A percentile compares a stretch with the other conserved stretches of the same genome.
Conservation (phyloP, 2,797 vertebrate species). For the Heteromormyrus szaboi region DNA sequence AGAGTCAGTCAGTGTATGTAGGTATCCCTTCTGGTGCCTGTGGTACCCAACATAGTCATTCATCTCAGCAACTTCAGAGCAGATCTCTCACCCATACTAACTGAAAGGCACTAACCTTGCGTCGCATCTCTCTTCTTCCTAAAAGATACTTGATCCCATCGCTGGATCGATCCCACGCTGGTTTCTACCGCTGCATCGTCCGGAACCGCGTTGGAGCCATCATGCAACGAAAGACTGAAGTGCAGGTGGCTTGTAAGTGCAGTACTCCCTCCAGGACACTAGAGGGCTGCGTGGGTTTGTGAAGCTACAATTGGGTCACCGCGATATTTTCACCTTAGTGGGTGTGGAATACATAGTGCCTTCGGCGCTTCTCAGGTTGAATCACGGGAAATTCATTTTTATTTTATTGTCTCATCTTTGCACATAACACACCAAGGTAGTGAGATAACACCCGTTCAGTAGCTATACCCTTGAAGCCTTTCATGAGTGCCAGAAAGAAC, state of each 20-base stretch:
- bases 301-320: background rate
- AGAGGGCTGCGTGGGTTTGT: background rate
- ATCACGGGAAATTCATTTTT: background rate
- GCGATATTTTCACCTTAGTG: background rate
- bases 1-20: background rate
- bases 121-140: constrained; percentile 4
- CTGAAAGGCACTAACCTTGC: background rate
- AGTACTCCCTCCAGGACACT: constrained; percentile 17
- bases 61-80: background rate
- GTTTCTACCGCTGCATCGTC: constrained; percentile 94
- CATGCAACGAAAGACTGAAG: constrained; percentile 89
- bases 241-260: constrained; percentile 96
- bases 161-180: constrained; percentile 84
- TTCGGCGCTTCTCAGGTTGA: background rate
- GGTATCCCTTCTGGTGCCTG: background rate
- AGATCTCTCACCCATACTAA: background rate
- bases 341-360: background rate
- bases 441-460: background rate
- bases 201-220: constrained; percentile 91
- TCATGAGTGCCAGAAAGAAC: background rate
- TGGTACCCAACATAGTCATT: background rate
- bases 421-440: background rate
- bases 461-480: background rate
- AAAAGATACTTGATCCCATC: constrained; percentile 89
- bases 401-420: background rate